A percentile compares a stretch with the other conserved stretches of the same genome.
These are phyloP conservation scores for Metopia argyrocephala DNA, from an alignment of 2,888 invertebrate species.

Conservation along the genomic window DNA sequence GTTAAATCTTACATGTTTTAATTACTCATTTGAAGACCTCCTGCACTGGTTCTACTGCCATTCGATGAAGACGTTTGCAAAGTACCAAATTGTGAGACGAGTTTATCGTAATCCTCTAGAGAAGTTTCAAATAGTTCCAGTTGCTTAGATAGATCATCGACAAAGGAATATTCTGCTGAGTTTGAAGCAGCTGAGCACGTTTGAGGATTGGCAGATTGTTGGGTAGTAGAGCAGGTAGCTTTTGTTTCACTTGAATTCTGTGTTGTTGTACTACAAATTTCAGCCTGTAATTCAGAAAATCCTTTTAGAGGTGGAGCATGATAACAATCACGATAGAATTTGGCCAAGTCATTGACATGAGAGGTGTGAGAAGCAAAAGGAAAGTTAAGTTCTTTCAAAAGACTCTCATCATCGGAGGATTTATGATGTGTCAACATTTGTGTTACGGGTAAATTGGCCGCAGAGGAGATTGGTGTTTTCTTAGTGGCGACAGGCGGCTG, in stretches of 20 bases:
- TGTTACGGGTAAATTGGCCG: slow-evolving; percentile 51
- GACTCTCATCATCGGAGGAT: slow-evolving; percentile 75
- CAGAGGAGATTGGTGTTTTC: slow-evolving; percentile 9
- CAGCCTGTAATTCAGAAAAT: slow-evolving; percentile 69
- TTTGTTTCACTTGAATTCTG: not conserved
- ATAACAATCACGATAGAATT: slow-evolving; percentile 78
- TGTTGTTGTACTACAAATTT: slow-evolving; percentile 61
- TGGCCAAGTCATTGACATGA: slow-evolving; percentile 78
- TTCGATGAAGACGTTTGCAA: slow-evolving; percentile 74
- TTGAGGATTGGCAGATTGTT: slow-evolving; percentile 21
- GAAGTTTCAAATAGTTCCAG: slow-evolving; percentile 78
- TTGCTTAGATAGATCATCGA: slow-evolving; percentile 77
- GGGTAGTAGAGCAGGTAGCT: not conserved
- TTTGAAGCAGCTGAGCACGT: slow-evolving; percentile 56
- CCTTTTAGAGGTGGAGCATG: slow-evolving; percentile 76
- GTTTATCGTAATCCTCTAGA: slow-evolving; percentile 77
- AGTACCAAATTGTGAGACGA: slow-evolving; percentile 76
- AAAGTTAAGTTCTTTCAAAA: slow-evolving; percentile 78
- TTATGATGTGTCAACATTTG: slow-evolving; percentile 20
- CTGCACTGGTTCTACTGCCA: slow-evolving; percentile 75
- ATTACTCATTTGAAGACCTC: slow-evolving; percentile 75
- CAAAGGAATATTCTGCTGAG: slow-evolving; percentile 65
- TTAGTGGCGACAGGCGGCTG: slow-evolving; percentile 53
- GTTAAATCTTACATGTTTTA: slow-evolving; percentile 50
- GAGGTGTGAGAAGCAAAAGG: slow-evolving; percentile 78